Percentiles rank a stretch among this genome's conserved stretches.
Evolutionary conservation across 2,888 invertebrate genomes (phyloP).

Genomic region (Latrodectus hesperus): DNA sequence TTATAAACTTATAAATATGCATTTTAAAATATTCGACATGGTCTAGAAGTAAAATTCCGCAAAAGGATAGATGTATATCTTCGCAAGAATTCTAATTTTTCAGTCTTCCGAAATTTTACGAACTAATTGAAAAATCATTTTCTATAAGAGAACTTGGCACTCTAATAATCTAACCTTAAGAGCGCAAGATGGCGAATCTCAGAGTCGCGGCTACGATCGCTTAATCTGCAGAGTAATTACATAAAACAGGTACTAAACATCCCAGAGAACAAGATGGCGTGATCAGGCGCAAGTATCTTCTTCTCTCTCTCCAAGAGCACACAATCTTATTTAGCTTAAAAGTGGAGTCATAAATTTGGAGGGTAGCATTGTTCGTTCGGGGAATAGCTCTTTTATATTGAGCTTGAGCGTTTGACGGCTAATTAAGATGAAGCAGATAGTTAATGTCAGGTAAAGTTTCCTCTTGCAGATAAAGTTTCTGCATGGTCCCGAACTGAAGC

Average conservation of each 20-base stretch:
- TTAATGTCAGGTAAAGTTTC: slow-evolving; percentile 49
- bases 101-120: no score
- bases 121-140: no score
- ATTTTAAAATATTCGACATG: no score
- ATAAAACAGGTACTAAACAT: slow-evolving; percentile 31
- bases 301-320: neutral
- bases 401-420: slow-evolving; percentile 36
- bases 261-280: neutral
- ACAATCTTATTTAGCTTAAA: slow-evolving; percentile 9
- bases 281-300: neutral
- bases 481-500: neutral
- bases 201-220: neutral
- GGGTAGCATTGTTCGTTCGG: neutral
- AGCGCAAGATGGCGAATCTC: no score
- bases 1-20: no score
- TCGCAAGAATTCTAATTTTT: no score
- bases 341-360: slow-evolving; percentile 17
- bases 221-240: slow-evolving; percentile 30
- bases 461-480: slow-evolving; percentile 18
- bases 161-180: no score
- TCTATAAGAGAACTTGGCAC: no score
- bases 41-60: no score
- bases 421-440: slow-evolving; percentile 42
- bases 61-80: no score
- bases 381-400: slow-evolving; percentile 16